Evolutionary conservation across 2,797 vertebrate species (phyloP).

Genomic region (Psittacula derbiana): DNA sequence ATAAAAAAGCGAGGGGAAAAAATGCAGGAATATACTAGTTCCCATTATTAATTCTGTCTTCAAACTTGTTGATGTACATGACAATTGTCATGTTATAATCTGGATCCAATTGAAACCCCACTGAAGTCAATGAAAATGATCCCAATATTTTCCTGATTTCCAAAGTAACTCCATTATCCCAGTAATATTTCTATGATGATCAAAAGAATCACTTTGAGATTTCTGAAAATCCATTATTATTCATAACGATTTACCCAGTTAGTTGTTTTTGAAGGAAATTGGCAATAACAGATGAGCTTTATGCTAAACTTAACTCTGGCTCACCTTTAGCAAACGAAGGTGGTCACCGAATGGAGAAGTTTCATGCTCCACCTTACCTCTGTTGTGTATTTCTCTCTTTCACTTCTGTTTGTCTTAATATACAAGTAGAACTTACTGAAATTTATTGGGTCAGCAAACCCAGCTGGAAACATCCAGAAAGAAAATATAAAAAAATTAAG

Average conservation of each 20-base stretch:
- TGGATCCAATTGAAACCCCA: not conserved
- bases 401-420: not conserved
- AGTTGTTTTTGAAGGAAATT: not conserved
- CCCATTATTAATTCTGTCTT: not conserved
- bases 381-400: not conserved
- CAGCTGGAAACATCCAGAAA: not conserved
- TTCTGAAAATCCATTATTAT: not conserved
- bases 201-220: not conserved
- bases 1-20: not conserved
- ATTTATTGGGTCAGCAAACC: not conserved
- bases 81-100: not conserved
- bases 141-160: accelerated
- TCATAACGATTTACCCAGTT: not conserved
- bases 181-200: not conserved
- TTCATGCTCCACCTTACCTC: not conserved
- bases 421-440: not conserved
- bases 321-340: not conserved
- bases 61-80: not conserved
- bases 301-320: not conserved
- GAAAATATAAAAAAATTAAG: not conserved
- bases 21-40: not conserved
- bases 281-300: not conserved
- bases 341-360: not conserved
- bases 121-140: not conserved
- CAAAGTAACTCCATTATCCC: not conserved